A percentile compares a stretch with the other conserved stretches of the same genome.
Conservation (phyloP, 2,888 invertebrate species). For the Argyresthia albistria region DNA sequence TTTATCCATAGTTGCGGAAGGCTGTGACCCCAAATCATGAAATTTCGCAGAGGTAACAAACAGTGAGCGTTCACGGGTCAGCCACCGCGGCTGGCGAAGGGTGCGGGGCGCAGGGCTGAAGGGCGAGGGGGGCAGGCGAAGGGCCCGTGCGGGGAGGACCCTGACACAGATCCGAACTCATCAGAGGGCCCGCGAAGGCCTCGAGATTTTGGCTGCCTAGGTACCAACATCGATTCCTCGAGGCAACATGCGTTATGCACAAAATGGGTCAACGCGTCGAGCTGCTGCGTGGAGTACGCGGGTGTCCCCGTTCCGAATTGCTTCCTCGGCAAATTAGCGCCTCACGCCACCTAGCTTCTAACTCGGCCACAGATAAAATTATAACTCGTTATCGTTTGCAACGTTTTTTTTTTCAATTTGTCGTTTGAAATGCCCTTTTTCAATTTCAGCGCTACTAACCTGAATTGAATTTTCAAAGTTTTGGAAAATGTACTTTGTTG, state of each 20-base stretch:
- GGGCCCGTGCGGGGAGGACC: conserved; percentile 56
- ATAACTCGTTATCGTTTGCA: conserved; percentile 11
- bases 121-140: conserved; percentile 44
- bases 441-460: too few relatives aligned
- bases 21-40: conserved; percentile 40
- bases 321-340: conserved; percentile 56
- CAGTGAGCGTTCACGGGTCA: conserved; percentile 60
- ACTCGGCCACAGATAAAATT: conserved; percentile 31
- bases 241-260: conserved; percentile 50
- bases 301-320: conserved; percentile 56
- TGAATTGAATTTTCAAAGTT: too few relatives aligned
- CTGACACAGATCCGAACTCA: conserved; percentile 68
- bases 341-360: conserved; percentile 30
- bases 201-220: conserved; percentile 52
- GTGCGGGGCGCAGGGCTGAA: conserved; percentile 25
- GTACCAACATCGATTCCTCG: conserved; percentile 58
- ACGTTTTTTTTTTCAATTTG: neutral
- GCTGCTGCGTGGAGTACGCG: conserved; percentile 1
- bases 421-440: too few relatives aligned
- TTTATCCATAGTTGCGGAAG: conserved; percentile 5
- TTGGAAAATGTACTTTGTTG: too few relatives aligned
- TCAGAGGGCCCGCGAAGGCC: conserved; percentile 54
- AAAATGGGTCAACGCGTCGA: conserved; percentile 52
- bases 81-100: conserved; percentile 39
- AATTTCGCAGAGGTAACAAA: conserved; percentile 49